phyloP scores from a whole-genome alignment of 2,888 invertebrate genomes.

The Cyclophora albipunctata region DNA sequence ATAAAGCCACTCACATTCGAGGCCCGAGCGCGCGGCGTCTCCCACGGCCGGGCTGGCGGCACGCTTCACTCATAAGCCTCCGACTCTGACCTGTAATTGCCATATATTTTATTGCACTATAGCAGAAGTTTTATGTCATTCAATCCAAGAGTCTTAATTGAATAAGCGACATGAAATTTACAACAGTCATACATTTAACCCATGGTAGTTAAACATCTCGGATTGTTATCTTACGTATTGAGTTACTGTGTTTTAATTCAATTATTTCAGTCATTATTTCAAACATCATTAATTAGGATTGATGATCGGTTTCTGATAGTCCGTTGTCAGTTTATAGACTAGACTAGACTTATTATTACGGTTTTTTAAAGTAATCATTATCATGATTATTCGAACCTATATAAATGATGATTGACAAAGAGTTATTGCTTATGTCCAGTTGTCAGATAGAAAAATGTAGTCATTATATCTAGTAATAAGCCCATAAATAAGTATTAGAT shows the following conservation, averaged over 20 bases:
- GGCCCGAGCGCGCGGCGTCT: too few relatives aligned
- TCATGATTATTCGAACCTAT: slow-evolving; percentile 1
- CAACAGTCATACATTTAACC: slow-evolving; percentile 61
- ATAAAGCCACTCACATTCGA: too few relatives aligned
- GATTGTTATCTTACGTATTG: slow-evolving; percentile 28
- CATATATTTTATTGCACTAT: slow-evolving; percentile 67
- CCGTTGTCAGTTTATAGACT: too few relatives aligned
- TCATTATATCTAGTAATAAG: slow-evolving; percentile 38
- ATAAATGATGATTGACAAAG: slow-evolving; percentile 14
- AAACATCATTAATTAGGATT: too few relatives aligned
- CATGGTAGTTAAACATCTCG: slow-evolving; percentile 50
- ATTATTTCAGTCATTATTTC: too few relatives aligned
- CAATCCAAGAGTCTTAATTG: slow-evolving; percentile 70
- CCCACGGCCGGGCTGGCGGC: slow-evolving; percentile 12
- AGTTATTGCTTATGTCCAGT: slow-evolving; percentile 25
- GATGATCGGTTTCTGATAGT: too few relatives aligned
- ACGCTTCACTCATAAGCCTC: slow-evolving; percentile 33
- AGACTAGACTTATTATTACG: too few relatives aligned
- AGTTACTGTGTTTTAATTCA: slow-evolving; percentile 18
- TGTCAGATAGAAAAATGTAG: slow-evolving; percentile 36
- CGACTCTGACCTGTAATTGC: slow-evolving; percentile 63
- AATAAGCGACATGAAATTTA: slow-evolving; percentile 70
- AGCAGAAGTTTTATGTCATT: slow-evolving; percentile 70
- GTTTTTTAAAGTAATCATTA: too few relatives aligned
- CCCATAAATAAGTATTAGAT: slow-evolving; percentile 46